Base-by-base conservation (phyloP, 2,888 invertebrate species). In the Pimpla rufipes region DNA sequence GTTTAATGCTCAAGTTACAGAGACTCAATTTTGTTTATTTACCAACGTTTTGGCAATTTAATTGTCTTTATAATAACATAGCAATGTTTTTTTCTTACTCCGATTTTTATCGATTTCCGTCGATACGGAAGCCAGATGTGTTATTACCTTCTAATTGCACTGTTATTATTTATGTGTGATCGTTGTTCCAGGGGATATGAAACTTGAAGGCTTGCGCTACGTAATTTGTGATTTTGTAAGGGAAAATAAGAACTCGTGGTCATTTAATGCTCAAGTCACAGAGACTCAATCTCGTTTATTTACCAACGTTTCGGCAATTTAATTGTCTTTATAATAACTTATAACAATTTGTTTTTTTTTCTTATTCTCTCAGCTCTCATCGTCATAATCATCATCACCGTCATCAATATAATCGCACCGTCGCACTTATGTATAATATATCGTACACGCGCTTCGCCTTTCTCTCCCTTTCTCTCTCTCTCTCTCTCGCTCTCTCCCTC, bases 11-110 rank as follows among this genome's bases (percentile, higher is more conserved):
- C 73, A 45, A 79, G 67, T 62, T 71, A 50, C 82, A 55, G 18
- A 79, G 84, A 83, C 85, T 81, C 79, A 71, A 57, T 87, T 84
- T 83, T 82, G 73, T 89, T 89, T 89, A 88, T 90, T 90, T 88
- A 88, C 87, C 89, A 89, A 89, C 87, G 82, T 86, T 87, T 85
- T 85, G 83, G 86, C 87, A 88, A 87, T 87, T 89, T 84, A 81
- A 81, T 87, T 84, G 85, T 89, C 87, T 87, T 86, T 86, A 85
- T 89, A 87, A 89, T 89, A 89, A 89, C 85, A 86, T 89, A 90
- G 88, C 89, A 89, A 89, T 86, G 86, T 87, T 74, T 86, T 85
- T 77, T 66, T 62, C 18, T 81, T 76, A 75, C 82, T 74, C 70
- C 76, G n/a, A n/a, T 42, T 6, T 42, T 8, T 42, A 2, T 42